A percentile compares a stretch with the other conserved stretches of the same genome.
Evolutionary conservation across 2,113 vertebrate species (phyloP).

Genomic region (Raphicerus campestris): DNA sequence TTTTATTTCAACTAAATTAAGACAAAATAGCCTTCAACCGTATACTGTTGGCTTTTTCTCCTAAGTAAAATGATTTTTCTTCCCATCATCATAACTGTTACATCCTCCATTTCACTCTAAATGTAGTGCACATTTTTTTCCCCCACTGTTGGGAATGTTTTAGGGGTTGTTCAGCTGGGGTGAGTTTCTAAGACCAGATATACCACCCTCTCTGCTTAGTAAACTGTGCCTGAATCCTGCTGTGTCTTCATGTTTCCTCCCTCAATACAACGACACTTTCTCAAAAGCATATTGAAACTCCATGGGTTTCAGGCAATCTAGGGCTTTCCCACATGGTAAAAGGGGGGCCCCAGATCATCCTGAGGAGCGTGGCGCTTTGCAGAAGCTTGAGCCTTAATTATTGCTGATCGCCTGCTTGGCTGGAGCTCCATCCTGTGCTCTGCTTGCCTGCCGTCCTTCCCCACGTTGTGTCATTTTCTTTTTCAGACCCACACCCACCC

Average conservation of each 20-base stretch:
- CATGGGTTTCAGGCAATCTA: background rate
- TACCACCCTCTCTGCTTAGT: too few relatives aligned
- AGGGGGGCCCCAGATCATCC: background rate
- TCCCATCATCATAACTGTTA: background rate
- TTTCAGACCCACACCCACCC: background rate
- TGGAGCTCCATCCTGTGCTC: background rate
- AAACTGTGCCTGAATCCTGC: too few relatives aligned
- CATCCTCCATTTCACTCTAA: background rate
- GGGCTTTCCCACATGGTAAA: background rate
- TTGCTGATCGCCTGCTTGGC: background rate
- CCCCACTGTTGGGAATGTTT: background rate
- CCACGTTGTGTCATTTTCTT: background rate
- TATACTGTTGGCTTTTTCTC: background rate
- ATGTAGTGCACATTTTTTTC: accelerated
- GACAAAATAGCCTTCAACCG: background rate
- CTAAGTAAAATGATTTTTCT: background rate
- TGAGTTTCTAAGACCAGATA: background rate
- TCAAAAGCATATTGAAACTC: background rate
- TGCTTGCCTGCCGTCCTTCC: conserved; percentile 32
- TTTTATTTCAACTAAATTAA: background rate
- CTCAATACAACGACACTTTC: background rate
- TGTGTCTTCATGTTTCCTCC: background rate
- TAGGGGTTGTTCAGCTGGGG: background rate
- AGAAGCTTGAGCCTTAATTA: conserved; percentile 16
- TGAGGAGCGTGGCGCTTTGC: accelerated